Conservation (phyloP, 1,140 invertebrate species). For the Trachelipus rathkii region DNA sequence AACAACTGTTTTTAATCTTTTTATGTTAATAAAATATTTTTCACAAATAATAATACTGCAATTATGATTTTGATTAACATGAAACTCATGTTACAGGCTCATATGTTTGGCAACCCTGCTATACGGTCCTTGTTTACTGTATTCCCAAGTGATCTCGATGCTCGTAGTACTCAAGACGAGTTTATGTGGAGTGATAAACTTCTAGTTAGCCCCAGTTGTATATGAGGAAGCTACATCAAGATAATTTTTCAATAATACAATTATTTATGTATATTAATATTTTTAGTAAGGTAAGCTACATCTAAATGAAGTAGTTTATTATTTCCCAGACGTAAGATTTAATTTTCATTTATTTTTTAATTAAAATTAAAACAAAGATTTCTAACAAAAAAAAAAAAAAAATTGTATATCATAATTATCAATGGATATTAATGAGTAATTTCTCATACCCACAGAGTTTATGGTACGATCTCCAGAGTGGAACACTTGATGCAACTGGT, state of each 20-base stretch:
- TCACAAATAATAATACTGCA: too few species aligned
- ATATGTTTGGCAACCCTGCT: slow-evolving; percentile 50
- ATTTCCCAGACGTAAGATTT: slow-evolving; percentile 29
- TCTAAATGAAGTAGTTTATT: too few species aligned
- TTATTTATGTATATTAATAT: too few species aligned
- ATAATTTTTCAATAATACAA: too few species aligned
- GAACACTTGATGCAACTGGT: too few species aligned
- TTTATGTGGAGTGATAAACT: slow-evolving; percentile 73
- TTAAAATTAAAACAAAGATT: too few species aligned
- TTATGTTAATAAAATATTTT: too few species aligned
- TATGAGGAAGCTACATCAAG: slow-evolving; percentile 53
- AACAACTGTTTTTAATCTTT: background rate
- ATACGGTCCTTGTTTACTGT: slow-evolving; percentile 47
- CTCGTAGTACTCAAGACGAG: slow-evolving; percentile 62
- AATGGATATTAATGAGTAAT: background rate
- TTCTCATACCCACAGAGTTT: slow-evolving; percentile 18
- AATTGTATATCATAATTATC: too few species aligned
- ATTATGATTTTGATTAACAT: too few species aligned
- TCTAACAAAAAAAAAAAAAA: too few species aligned
- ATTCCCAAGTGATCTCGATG: slow-evolving; percentile 48
- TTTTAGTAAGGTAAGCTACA: too few species aligned
- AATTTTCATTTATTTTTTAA: too few species aligned
- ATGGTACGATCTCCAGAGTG: slow-evolving; percentile 40
- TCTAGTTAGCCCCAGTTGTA: slow-evolving; percentile 71
- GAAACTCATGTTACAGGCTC: slow-evolving; percentile 23